A percentile compares a stretch with the other conserved stretches of the same genome.
Evolutionary conservation across 2,113 vertebrate species (phyloP).

Genomic region (Leucosticte australis): DNA sequence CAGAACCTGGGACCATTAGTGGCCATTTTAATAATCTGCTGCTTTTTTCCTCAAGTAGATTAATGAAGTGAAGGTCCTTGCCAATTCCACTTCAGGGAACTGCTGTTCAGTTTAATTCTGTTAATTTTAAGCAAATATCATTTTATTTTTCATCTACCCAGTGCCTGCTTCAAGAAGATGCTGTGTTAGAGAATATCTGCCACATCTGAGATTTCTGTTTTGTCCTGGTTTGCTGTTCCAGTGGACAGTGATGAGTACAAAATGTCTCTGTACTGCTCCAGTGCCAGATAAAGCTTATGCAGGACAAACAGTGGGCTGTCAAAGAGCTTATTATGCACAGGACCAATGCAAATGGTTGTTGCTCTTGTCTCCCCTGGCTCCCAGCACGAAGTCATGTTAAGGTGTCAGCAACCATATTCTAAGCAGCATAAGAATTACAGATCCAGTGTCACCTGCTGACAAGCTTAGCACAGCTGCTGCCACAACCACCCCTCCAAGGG

Average conservation of each 20-base stretch:
- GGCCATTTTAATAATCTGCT: neutral
- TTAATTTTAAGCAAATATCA: neutral
- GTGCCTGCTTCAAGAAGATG: neutral
- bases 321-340: neutral
- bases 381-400: neutral
- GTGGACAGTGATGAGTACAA: neutral
- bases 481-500: neutral
- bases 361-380: neutral
- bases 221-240: neutral
- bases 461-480: neutral
- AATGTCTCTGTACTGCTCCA: neutral
- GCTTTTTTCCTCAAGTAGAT: neutral
- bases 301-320: neutral
- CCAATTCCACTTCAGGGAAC: neutral
- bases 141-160: neutral
- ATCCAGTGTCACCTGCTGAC: neutral
- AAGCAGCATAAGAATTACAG: neutral
- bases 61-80: neutral
- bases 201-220: accelerated
- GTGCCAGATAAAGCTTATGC: neutral
- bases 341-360: neutral
- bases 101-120: neutral
- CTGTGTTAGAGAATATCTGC: neutral
- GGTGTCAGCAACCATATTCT: neutral
- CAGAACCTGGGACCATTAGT: neutral